Percentiles rank a stretch among this genome's conserved stretches.
phyloP scores from a whole-genome alignment of 2,888 invertebrate species.

The Lacanobia oleracea region DNA sequence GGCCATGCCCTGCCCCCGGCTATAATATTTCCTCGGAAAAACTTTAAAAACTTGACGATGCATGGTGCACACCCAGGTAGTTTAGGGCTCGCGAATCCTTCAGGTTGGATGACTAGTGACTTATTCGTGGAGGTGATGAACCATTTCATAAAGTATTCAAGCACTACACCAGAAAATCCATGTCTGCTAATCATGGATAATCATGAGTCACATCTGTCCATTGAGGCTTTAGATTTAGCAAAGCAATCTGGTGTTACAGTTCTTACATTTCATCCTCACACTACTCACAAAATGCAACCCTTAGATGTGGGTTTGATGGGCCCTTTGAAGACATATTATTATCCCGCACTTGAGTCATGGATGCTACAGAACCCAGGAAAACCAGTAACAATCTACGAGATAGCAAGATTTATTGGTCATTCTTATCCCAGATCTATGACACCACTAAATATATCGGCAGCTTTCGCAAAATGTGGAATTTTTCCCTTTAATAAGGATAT shows the following conservation, averaged over 20 bases:
- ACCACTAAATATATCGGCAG: constrained; percentile 5
- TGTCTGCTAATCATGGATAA: constrained; percentile 11
- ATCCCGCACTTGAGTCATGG: constrained; percentile 3
- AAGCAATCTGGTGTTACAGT: constrained; percentile 3
- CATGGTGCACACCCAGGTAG: constrained; percentile 2
- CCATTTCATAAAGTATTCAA: constrained; percentile 5
- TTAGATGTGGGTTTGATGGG: constrained; percentile 7
- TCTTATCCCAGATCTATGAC: constrained; percentile 11
- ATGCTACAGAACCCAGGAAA: constrained; percentile 7
- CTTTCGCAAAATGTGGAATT: constrained; percentile 6
- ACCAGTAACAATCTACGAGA: constrained; percentile 6
- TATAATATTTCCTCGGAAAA: constrained; percentile 2
- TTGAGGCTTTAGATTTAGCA: constrained; percentile 10
- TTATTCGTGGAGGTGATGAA: constrained; percentile 4
- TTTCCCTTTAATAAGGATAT: constrained; percentile 12
- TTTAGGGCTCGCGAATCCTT: constrained; percentile 4
- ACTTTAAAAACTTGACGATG: constrained; percentile 5
- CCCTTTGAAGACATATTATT: constrained; percentile 4
- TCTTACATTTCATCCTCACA: not conserved
- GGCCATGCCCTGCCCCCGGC: not conserved
- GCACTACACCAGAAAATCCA: constrained; percentile 13
- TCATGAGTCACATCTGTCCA: constrained; percentile 10
- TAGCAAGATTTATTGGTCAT: constrained; percentile 5
- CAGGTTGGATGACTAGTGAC: constrained; percentile 4
- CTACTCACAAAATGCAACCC: constrained; percentile 2